Evolutionary conservation across 2,888 invertebrate species (phyloP).

Genomic region (Mystacides longicornis): DNA sequence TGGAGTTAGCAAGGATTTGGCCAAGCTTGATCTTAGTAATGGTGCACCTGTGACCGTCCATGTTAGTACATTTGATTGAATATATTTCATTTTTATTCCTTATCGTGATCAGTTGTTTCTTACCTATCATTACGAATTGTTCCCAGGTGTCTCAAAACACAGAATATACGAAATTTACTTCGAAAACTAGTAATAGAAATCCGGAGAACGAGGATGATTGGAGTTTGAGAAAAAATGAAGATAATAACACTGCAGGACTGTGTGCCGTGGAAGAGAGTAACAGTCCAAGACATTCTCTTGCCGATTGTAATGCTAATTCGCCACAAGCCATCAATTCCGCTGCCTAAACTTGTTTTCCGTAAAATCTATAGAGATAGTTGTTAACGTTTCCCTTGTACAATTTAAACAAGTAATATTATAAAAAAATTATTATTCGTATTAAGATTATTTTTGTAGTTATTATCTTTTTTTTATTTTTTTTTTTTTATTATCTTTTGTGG

Average conservation of each 20-base stretch:
- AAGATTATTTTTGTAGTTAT: too few species aligned
- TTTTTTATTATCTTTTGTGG: too few species aligned
- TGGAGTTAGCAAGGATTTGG: not conserved
- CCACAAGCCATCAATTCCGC: slow-evolving; percentile 26
- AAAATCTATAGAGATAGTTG: too few species aligned
- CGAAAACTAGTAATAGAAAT: not conserved
- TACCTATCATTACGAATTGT: not conserved
- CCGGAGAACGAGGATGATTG: slow-evolving; percentile 9
- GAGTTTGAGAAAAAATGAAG: slow-evolving; percentile 5
- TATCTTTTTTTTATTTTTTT: too few species aligned
- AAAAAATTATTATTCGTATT: too few species aligned
- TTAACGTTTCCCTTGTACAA: too few species aligned
- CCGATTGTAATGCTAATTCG: slow-evolving; percentile 39
- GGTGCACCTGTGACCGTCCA: not conserved
- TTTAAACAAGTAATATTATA: too few species aligned
- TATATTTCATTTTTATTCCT: not conserved
- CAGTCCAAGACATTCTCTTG: slow-evolving; percentile 27
- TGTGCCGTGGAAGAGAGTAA: slow-evolving; percentile 32
- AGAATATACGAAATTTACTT: not conserved
- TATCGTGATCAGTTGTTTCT: not conserved
- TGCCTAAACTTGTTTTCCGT: too few species aligned
- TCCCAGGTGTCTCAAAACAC: not conserved
- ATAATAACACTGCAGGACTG: slow-evolving; percentile 25
- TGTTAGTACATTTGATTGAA: not conserved
- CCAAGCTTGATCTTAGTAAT: not conserved